phyloP scores from a whole-genome alignment of 1,140 invertebrate species.

The Geopemphigus sp. region DNA sequence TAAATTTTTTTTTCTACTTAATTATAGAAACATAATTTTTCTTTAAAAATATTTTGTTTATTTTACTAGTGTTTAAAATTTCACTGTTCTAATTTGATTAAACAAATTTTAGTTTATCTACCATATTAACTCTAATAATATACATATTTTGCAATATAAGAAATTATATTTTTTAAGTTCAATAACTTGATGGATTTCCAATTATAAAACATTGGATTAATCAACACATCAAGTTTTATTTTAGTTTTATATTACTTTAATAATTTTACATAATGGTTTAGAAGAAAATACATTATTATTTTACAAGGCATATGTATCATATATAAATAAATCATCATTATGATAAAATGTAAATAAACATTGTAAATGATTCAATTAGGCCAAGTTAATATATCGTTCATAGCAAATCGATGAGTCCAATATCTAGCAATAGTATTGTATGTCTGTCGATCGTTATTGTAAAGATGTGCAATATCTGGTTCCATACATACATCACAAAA shows the following conservation, averaged over 20 bases:
- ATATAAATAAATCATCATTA: not conserved
- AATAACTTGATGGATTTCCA: no score
- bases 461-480: conserved; percentile 77
- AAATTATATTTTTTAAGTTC: no score
- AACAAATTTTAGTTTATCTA: no score
- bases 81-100: not conserved
- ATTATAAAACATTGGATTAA: no score
- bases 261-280: no score
- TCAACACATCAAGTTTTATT: no score
- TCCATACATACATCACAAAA: conserved; percentile 91
- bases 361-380: conserved; percentile 52
- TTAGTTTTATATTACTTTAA: no score
- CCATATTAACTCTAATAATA: no score
- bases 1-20: conserved; percentile 43
- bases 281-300: not conserved
- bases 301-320: not conserved
- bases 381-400: conserved; percentile 74
- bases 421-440: conserved; percentile 80
- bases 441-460: conserved; percentile 68
- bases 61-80: not conserved
- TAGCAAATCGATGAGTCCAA: conserved; percentile 92
- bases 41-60: not conserved
- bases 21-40: conserved; percentile 1
- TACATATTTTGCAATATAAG: no score
- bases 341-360: no score